Percentiles rank a stretch among this genome's conserved stretches.
Evolutionary conservation across 2,888 invertebrate genomes (phyloP).

Genomic region (Rugalucina vietnamica): DNA sequence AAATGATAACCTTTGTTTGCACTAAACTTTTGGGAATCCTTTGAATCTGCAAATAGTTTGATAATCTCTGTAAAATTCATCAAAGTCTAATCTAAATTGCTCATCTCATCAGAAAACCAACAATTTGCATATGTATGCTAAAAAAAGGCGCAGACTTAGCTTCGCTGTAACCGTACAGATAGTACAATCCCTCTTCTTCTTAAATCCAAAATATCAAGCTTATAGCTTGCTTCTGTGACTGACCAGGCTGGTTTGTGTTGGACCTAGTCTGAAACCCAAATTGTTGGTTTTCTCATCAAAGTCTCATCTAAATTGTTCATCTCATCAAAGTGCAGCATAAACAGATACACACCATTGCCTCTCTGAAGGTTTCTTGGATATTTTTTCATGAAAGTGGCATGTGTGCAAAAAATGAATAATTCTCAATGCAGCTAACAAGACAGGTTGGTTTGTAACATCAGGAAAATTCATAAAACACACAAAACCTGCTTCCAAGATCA

Average conservation of each 20-base stretch:
- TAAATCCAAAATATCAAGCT: no score
- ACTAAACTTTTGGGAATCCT: not conserved
- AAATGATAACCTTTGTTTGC: no score
- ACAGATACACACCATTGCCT: not conserved
- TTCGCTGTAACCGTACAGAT: no score
- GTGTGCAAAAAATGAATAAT: not conserved
- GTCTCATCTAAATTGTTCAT: not conserved
- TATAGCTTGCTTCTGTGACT: no score
- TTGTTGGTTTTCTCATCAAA: no score
- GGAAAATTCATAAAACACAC: not conserved
- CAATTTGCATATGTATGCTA: no score
- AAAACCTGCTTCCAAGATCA: not conserved
- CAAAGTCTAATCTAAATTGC: not conserved
- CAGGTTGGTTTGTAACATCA: not conserved
- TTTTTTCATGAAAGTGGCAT: not conserved
- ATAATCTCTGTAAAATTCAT: not conserved
- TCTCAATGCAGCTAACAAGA: not conserved
- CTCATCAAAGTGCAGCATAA: not conserved
- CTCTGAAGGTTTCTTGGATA: not conserved
- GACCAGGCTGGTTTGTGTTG: no score
- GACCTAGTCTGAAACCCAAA: no score
- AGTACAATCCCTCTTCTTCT: no score
- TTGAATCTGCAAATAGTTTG: not conserved
- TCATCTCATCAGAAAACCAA: not conserved
- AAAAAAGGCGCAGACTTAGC: no score